phyloP scores from a whole-genome alignment of 2,113 vertebrate species.

The Chascanopsetta lugubris region DNA sequence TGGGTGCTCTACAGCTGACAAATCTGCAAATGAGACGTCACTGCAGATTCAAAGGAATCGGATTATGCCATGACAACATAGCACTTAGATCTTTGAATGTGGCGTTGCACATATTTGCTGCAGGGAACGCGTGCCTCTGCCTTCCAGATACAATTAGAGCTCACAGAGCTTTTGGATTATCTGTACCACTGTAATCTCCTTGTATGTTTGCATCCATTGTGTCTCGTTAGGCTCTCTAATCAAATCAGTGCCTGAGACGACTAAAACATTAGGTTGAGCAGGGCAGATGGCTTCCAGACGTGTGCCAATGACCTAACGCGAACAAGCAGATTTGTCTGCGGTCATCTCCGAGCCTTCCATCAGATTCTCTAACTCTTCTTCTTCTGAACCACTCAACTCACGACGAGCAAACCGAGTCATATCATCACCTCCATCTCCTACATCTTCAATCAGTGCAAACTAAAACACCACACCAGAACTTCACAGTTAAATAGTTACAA shows the following conservation, averaged over 20 bases:
- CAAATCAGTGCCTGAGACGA: constrained; percentile 10
- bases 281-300: constrained; percentile 37
- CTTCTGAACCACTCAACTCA: not conserved
- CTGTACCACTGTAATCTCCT: not conserved
- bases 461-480: constrained; percentile 5
- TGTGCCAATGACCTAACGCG: not conserved
- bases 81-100: no score
- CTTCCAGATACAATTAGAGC: not conserved
- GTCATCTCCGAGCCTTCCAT: no score
- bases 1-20: no score
- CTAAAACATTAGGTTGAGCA: constrained; percentile 43
- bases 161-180: not conserved
- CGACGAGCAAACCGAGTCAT: not conserved
- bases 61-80: no score
- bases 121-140: no score
- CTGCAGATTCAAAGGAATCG: no score
- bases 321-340: not conserved
- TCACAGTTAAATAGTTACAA: constrained; percentile 65
- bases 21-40: no score
- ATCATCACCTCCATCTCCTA: not conserved
- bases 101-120: no score
- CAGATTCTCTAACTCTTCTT: not conserved
- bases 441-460: constrained; percentile 7
- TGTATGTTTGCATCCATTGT: constrained; percentile 16
- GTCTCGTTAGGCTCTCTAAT: constrained; percentile 30